Base-by-base conservation (phyloP, 2,888 invertebrate species). In the Agrilus mali region DNA sequence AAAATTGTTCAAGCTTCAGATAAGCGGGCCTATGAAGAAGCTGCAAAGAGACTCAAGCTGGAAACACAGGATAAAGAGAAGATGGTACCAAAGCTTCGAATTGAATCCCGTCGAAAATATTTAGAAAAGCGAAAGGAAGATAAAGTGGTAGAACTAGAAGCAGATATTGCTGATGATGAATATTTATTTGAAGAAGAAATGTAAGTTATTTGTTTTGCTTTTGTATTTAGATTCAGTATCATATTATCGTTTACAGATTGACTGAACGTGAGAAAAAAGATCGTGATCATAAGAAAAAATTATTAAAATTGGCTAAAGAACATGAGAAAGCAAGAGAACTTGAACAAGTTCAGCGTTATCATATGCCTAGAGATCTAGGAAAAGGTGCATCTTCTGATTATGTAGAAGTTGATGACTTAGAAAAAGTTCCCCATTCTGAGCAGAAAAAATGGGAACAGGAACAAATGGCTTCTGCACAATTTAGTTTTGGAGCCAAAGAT, bases 401-500 rank as follows among this genome's bases (percentile, higher is more conserved):
- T 66, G 73, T 86, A 48, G 89, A 90, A 70, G 81, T 86, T 27
- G 89, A 90, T 66, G 88, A 89, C 53, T 74, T 79, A 51, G 94
- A 96, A 63, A 83, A 81, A 56, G 71, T 82, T 48, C 85, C 85
- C 1, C 83, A 86, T 60, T 86, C 85, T 0, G 88, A 88, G 55
- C 88, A 88, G 66, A 81, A 83, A 54, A 92, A 92, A 71, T 98
- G 97, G 97, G 97, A 98, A 66, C 89, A 94, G 46, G 96, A 96
- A 61, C 93, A 95, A 66, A 83, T 97, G 70, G 84, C 85, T 40
- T 88, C 89, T 4, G 96, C 95, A 2, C 80, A 87, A 42, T 89
- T 90, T 60, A 83, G 83, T 57, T 93, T 95, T 71, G 97, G 97
- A 7, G 90, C 96, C 1, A 87, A 85, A 66, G 88, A 96, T 73